A percentile compares a stretch with the other conserved stretches of the same genome.
phyloP scores from a whole-genome alignment of 2,888 invertebrate genomes.

The Liposcelis brunnea region DNA sequence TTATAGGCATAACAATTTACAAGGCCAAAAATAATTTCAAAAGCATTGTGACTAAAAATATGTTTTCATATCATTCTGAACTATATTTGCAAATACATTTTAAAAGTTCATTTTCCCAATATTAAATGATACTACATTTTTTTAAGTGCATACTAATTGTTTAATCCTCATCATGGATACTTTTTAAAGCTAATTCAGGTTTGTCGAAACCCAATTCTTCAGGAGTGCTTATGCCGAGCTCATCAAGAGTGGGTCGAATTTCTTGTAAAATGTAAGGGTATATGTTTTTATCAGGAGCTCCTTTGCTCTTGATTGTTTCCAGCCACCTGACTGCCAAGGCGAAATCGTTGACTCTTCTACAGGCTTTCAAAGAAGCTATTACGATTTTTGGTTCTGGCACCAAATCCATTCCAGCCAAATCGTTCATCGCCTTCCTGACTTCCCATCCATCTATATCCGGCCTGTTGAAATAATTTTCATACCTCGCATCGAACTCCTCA shows the following conservation, averaged over 20 bases:
- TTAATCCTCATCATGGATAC: conserved; percentile 48
- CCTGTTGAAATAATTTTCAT: conserved; percentile 68
- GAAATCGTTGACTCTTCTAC: conserved; percentile 85
- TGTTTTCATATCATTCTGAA: too few species aligned
- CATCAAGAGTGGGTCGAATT: conserved; percentile 78
- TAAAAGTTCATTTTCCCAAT: too few species aligned
- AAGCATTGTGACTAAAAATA: neutral
- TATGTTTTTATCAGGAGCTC: conserved; percentile 59
- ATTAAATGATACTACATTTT: too few species aligned
- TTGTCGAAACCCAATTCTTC: conserved; percentile 95
- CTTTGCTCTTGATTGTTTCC: conserved; percentile 82
- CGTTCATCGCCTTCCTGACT: conserved; percentile 79
- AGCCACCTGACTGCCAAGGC: conserved; percentile 83
- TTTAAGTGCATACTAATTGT: conserved; percentile 9
- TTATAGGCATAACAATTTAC: too few species aligned
- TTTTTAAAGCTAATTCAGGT: conserved; percentile 77
- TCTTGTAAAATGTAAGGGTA: conserved; percentile 81
- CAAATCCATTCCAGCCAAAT: conserved; percentile 62
- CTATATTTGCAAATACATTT: too few species aligned
- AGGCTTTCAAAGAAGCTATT: conserved; percentile 71
- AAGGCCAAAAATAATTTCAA: neutral
- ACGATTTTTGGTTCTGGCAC: conserved; percentile 86
- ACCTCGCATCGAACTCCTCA: conserved; percentile 70
- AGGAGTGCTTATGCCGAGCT: conserved; percentile 83
- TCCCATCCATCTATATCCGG: conserved; percentile 89